A percentile compares a stretch with the other conserved stretches of the same genome.
Conservation (phyloP, 2,888 invertebrate genomes). For the Myopa testacea region DNA sequence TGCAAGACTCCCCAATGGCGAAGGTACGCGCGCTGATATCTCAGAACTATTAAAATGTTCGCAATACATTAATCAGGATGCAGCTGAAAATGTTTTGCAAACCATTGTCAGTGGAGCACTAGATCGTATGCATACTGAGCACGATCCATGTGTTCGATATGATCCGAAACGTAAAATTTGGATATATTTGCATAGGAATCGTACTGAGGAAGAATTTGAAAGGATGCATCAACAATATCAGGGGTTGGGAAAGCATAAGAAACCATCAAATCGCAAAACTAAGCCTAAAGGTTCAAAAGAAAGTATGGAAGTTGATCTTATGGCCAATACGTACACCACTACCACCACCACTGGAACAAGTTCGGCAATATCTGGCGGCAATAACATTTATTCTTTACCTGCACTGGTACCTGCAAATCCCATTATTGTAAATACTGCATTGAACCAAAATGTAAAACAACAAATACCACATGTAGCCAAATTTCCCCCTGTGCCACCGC, state of each 20-base stretch:
- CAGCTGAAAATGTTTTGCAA: slow-evolving; percentile 70
- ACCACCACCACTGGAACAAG: neutral
- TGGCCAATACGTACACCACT: neutral
- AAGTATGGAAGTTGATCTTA: slow-evolving; percentile 31
- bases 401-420: slow-evolving; percentile 60
- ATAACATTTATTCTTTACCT: slow-evolving; percentile 51
- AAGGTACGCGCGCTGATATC: slow-evolving; percentile 89
- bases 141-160: slow-evolving; percentile 93
- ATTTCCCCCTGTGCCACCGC: slow-evolving; percentile 61
- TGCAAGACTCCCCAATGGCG: slow-evolving; percentile 92
- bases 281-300: slow-evolving; percentile 44
- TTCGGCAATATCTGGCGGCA: slow-evolving; percentile 27
- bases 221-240: slow-evolving; percentile 77
- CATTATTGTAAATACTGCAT: slow-evolving; percentile 49
- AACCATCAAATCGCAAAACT: slow-evolving; percentile 57
- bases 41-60: slow-evolving; percentile 87
- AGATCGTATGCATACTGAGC: slow-evolving; percentile 88
- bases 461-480: slow-evolving; percentile 47
- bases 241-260: slow-evolving; percentile 72
- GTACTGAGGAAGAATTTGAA: slow-evolving; percentile 74
- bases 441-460: slow-evolving; percentile 34
- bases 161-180: slow-evolving; percentile 92
- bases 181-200: slow-evolving; percentile 92
- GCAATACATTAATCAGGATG: slow-evolving; percentile 72
- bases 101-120: slow-evolving; percentile 90